Percentiles rank a stretch among this genome's conserved stretches.
Conservation (phyloP, 2,797 vertebrate species). For the Semotilus atromaculatus region DNA sequence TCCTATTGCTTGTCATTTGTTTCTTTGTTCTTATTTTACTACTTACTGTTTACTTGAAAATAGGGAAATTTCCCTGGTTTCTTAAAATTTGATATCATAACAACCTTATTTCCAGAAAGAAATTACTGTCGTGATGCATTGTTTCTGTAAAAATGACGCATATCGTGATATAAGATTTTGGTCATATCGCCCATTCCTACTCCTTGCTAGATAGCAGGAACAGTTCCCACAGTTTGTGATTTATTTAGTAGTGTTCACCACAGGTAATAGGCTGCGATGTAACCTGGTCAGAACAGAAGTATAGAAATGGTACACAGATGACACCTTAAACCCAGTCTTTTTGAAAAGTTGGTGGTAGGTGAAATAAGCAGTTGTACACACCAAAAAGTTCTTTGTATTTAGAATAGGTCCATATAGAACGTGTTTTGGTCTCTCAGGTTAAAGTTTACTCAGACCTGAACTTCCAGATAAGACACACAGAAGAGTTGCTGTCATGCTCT, state of each 20-base stretch:
- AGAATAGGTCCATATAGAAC: not conserved
- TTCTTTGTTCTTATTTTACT: not conserved
- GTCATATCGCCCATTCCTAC: not conserved
- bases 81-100: not conserved
- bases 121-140: not conserved
- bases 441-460: constrained; percentile 42
- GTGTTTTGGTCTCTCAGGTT: constrained; percentile 17
- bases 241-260: not conserved
- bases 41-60: not conserved
- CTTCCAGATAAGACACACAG: constrained; percentile 38
- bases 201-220: not conserved
- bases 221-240: not conserved
- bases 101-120: too few relatives aligned
- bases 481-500: constrained; percentile 27
- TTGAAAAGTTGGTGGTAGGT: too few relatives aligned
- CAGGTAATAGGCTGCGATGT: not conserved
- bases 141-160: not conserved
- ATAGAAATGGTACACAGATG: not conserved
- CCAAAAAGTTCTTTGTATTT: not conserved
- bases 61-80: not conserved
- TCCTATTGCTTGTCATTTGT: not conserved
- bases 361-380: too few relatives aligned
- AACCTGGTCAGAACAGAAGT: too few relatives aligned
- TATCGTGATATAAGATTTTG: not conserved
- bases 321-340: not conserved